Percentiles rank a stretch among this genome's conserved stretches.
Conservation (phyloP, 2,888 invertebrate genomes). For the Fragum sueziense region DNA sequence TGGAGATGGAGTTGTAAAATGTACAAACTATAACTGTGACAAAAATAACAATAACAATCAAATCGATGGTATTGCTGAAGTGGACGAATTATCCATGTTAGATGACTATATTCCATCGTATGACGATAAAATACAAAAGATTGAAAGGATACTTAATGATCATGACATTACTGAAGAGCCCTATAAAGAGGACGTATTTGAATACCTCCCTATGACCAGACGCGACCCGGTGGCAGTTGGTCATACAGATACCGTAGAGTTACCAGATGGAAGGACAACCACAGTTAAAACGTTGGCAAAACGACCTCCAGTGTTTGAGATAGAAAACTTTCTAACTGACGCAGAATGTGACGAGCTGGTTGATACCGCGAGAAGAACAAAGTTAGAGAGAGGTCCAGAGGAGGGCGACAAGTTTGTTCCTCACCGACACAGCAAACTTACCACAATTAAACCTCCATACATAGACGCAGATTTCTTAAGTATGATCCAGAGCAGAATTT, state of each 20-base stretch:
- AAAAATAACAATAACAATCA: too few relatives aligned
- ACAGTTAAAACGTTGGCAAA: constrained; percentile 28
- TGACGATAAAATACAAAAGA: too few relatives aligned
- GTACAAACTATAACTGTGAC: neutral
- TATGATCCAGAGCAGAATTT: constrained; percentile 35
- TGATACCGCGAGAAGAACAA: constrained; percentile 13
- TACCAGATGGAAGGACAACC: constrained; percentile 15
- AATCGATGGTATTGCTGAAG: too few relatives aligned
- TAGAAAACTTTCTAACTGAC: constrained; percentile 39
- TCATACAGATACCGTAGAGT: constrained; percentile 15
- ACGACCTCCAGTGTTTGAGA: constrained; percentile 48
- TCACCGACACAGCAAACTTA: neutral
- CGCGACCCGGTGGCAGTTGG: constrained; percentile 19
- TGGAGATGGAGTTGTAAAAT: neutral
- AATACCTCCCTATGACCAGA: neutral
- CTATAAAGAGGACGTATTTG: neutral
- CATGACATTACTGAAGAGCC: neutral
- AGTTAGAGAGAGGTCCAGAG: neutral
- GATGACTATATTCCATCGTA: too few relatives aligned
- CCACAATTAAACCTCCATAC: constrained; percentile 6
- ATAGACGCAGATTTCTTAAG: constrained; percentile 29
- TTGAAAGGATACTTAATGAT: neutral
- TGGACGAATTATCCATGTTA: too few relatives aligned
- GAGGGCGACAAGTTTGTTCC: neutral
- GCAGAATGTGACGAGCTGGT: constrained; percentile 45